These are phyloP conservation scores for Megalops cyprinoides DNA, from an alignment of 2,797 vertebrate genomes.

Conservation along the genomic window DNA sequence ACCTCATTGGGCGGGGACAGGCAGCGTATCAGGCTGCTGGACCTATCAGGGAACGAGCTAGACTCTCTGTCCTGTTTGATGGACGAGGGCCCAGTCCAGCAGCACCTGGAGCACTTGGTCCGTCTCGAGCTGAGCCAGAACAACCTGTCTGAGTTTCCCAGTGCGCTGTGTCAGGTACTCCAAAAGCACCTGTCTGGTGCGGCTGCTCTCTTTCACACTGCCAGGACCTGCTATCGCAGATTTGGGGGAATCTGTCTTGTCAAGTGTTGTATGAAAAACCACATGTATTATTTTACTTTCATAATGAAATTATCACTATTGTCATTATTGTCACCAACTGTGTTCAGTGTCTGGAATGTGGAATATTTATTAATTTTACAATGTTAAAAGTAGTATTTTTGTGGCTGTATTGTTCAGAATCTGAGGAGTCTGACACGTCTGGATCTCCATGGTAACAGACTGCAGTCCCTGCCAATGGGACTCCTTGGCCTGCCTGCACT, in stretches of 20 bases:
- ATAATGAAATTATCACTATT: neutral
- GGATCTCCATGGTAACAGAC: conserved; percentile 89
- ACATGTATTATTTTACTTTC: neutral
- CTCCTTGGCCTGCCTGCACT: conserved; percentile 84
- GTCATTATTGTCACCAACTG: too few relatives aligned
- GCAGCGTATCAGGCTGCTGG: conserved; percentile 86
- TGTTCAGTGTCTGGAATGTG: too few relatives aligned
- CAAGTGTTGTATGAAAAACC: neutral
- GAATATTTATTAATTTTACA: too few relatives aligned
- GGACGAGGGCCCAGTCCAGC: conserved; percentile 71
- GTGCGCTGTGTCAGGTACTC: conserved; percentile 84
- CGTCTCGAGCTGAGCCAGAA: conserved; percentile 92
- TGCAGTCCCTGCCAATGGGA: conserved; percentile 77
- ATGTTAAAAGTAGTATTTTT: neutral
- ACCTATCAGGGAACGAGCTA: conserved; percentile 93
- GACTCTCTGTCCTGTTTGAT: conserved; percentile 80
- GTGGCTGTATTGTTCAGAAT: conserved; percentile 71
- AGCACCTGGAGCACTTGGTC: conserved; percentile 81
- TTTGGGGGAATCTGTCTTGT: neutral
- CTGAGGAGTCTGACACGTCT: conserved; percentile 84
- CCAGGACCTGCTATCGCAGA: too few relatives aligned
- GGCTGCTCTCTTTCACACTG: neutral
- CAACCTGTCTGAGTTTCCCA: conserved; percentile 78
- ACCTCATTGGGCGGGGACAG: conserved; percentile 72
- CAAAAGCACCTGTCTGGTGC: neutral